A percentile compares a stretch with the other conserved stretches of the same genome.
These are phyloP conservation scores for Torymus auratus DNA, from an alignment of 2,888 invertebrate species.

Conservation along the genomic window DNA sequence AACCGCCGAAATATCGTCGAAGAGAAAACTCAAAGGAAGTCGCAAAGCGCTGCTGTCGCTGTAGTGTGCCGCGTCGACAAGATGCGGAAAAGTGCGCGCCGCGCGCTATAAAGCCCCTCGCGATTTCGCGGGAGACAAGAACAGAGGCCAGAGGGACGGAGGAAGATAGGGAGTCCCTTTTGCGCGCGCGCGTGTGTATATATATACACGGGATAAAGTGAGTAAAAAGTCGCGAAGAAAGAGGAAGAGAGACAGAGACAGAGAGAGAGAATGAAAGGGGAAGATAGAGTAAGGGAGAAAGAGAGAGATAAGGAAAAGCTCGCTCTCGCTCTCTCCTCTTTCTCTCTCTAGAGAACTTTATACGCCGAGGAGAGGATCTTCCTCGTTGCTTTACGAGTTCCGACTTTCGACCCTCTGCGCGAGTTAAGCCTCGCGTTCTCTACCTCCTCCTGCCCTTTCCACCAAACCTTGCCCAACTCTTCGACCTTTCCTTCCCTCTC, in stretches of 20 bases:
- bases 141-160: background rate
- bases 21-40: too few relatives aligned
- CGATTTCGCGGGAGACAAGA: background rate
- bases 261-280: too few relatives aligned
- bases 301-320: background rate
- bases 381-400: conserved; percentile 49
- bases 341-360: conserved; percentile 25
- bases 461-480: background rate
- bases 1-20: too few relatives aligned
- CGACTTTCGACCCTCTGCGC: conserved; percentile 33
- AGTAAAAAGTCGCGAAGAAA: background rate
- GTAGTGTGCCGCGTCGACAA: too few relatives aligned
- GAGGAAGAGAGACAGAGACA: too few relatives aligned
- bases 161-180: background rate
- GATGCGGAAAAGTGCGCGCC: too few relatives aligned
- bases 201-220: background rate
- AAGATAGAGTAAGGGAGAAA: too few relatives aligned
- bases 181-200: background rate
- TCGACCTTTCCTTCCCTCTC: background rate
- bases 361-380: conserved; percentile 26
- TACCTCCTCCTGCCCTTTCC: background rate
- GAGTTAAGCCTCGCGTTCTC: background rate
- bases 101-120: background rate
- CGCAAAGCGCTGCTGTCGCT: too few relatives aligned
- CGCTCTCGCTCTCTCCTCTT: background rate